Percentiles rank a stretch among this genome's conserved stretches.
phyloP scores from a whole-genome alignment of 2,888 invertebrate species.

The Tromatobia lineatoria region DNA sequence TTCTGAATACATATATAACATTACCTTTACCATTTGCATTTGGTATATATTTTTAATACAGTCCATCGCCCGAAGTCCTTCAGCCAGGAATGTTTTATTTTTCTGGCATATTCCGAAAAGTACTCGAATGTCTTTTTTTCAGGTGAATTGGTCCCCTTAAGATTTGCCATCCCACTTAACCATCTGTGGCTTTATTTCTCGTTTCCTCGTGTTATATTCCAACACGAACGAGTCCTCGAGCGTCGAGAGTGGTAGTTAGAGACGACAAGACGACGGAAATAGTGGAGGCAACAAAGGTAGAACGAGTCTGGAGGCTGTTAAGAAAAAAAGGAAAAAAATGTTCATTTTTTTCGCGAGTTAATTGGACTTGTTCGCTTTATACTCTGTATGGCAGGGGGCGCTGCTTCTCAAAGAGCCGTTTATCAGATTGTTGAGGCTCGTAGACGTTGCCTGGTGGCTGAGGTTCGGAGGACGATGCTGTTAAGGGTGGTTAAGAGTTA shows the following conservation, averaged over 20 bases:
- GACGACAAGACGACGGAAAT: conserved; percentile 35
- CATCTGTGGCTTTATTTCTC: neutral
- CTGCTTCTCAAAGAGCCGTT: conserved; percentile 63
- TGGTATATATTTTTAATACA: too few relatives aligned
- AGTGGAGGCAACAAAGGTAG: neutral
- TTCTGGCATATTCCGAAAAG: neutral
- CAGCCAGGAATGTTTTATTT: neutral
- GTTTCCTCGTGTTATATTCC: conserved; percentile 7
- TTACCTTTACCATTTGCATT: too few relatives aligned
- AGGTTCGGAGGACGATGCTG: conserved; percentile 28
- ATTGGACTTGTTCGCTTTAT: conserved; percentile 55
- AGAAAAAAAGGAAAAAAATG: conserved; percentile 37
- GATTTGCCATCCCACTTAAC: neutral
- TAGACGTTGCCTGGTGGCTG: conserved; percentile 28
- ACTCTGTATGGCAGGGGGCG: conserved; percentile 36
- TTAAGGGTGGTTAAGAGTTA: conserved; percentile 44
- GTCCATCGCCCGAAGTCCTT: too few relatives aligned
- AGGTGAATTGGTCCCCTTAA: neutral
- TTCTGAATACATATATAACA: too few relatives aligned
- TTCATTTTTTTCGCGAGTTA: conserved; percentile 56
- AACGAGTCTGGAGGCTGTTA: conserved; percentile 46
- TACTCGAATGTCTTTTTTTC: neutral
- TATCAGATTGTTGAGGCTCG: conserved; percentile 70
- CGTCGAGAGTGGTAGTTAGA: conserved; percentile 33
- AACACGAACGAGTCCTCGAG: conserved; percentile 41